phyloP scores from a whole-genome alignment of 2,113 vertebrate genomes.

The Xenopus borealis region DNA sequence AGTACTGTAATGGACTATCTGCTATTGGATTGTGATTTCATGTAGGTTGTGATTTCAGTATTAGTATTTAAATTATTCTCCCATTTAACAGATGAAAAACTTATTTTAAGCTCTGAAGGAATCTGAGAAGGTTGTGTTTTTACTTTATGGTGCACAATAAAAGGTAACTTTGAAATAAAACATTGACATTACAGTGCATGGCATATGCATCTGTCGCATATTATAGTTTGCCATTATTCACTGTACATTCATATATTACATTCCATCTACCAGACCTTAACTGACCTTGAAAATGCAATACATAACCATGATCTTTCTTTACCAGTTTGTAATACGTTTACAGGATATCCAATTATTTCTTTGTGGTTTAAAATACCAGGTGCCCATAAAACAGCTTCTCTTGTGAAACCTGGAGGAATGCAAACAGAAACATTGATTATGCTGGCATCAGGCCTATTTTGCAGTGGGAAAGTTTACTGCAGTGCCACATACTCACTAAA shows the following conservation, averaged over 20 bases:
- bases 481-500: slow-evolving; percentile 7
- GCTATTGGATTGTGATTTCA: no score
- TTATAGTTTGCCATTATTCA: not conserved
- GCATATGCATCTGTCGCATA: no score
- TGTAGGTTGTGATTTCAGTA: no score
- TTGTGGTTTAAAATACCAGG: slow-evolving; percentile 30
- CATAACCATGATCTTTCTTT: slow-evolving; percentile 18
- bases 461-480: slow-evolving; percentile 15
- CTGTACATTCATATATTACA: not conserved
- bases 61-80: no score
- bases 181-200: no score
- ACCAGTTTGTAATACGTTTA: slow-evolving; percentile 15
- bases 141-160: no score
- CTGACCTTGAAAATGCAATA: slow-evolving; percentile 4
- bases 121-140: no score
- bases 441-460: slow-evolving; percentile 18
- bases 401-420: slow-evolving; percentile 26
- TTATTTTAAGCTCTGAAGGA: no score
- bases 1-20: no score
- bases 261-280: not conserved
- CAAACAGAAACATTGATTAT: slow-evolving; percentile 25
- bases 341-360: slow-evolving; percentile 23
- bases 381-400: slow-evolving; percentile 10
- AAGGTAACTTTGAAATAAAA: no score
- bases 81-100: no score